These are phyloP conservation scores for Ptilorrhoa leucosticta DNA, from an alignment of 2,113 vertebrate species.

Conservation along the genomic window DNA sequence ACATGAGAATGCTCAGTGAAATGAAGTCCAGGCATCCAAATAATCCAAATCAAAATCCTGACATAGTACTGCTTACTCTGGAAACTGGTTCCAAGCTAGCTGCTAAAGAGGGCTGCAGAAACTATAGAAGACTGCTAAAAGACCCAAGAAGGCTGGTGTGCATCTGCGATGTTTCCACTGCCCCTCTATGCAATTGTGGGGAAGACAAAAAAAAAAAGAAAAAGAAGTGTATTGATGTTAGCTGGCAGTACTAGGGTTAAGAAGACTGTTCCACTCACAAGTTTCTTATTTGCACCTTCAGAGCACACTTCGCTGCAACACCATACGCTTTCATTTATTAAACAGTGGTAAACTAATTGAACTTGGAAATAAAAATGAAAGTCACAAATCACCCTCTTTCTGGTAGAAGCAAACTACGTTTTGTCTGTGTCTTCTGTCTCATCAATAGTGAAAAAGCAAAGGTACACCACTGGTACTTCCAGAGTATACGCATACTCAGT, in stretches of 20 bases:
- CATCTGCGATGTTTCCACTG: not conserved
- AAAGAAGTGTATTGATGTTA: not conserved
- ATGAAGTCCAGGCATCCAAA: not conserved
- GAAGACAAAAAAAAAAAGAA: too few species aligned
- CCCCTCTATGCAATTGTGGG: not conserved
- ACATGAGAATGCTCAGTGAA: not conserved
- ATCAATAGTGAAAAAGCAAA: not conserved
- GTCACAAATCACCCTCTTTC: not conserved
- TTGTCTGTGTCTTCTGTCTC: not conserved
- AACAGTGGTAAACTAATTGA: not conserved
- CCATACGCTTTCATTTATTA: not conserved
- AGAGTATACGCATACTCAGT: not conserved
- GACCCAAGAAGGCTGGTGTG: not conserved
- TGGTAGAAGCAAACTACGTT: not conserved
- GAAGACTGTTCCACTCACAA: not conserved
- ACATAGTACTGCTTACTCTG: not conserved
- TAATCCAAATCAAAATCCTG: not conserved
- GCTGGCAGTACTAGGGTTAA: not conserved
- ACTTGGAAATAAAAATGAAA: not conserved
- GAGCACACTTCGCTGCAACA: slow-evolving; percentile 16
- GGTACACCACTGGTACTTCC: not conserved
- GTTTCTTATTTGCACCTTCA: not conserved
- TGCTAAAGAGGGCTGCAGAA: not conserved
- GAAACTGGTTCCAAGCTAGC: not conserved
- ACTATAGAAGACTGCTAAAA: not conserved